Conservation (phyloP, 2,888 invertebrate species). For the Epistrophe grossulariae region DNA sequence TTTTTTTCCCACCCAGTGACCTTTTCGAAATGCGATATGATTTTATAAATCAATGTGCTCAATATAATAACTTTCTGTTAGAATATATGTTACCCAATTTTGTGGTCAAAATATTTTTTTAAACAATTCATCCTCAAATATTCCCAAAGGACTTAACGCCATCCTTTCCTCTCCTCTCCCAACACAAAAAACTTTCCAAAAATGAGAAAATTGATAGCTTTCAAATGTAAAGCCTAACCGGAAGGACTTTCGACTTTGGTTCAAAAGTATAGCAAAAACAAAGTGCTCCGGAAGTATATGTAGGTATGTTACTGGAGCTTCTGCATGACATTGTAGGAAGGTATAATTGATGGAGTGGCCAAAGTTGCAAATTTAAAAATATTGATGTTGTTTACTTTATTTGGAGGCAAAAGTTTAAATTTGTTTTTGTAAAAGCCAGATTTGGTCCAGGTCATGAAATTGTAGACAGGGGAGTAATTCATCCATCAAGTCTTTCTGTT, state of each 20-base stretch:
- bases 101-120: conserved; percentile 41
- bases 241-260: conserved; percentile 53
- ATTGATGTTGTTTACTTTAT: conserved; percentile 42
- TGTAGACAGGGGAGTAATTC: conserved; percentile 41
- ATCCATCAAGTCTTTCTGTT: conserved; percentile 52
- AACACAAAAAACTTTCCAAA: not conserved
- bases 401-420: not conserved
- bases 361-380: conserved; percentile 63
- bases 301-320: conserved; percentile 7
- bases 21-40: not conserved
- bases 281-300: conserved; percentile 35
- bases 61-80: not conserved
- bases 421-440: conserved; percentile 3
- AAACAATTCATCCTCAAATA: conserved; percentile 7
- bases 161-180: not conserved
- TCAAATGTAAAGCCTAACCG: conserved; percentile 18
- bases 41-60: conserved; percentile 51
- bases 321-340: conserved; percentile 7
- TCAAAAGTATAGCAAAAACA: conserved; percentile 11
- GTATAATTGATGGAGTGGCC: conserved; percentile 37
- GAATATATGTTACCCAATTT: conserved; percentile 29
- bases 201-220: conserved; percentile 13
- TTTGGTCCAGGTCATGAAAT: conserved; percentile 1
- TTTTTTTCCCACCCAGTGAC: not conserved
- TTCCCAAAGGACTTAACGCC: not conserved